Evolutionary conservation across 2,113 vertebrate species (phyloP).

Genomic region (Lophius piscatorius): DNA sequence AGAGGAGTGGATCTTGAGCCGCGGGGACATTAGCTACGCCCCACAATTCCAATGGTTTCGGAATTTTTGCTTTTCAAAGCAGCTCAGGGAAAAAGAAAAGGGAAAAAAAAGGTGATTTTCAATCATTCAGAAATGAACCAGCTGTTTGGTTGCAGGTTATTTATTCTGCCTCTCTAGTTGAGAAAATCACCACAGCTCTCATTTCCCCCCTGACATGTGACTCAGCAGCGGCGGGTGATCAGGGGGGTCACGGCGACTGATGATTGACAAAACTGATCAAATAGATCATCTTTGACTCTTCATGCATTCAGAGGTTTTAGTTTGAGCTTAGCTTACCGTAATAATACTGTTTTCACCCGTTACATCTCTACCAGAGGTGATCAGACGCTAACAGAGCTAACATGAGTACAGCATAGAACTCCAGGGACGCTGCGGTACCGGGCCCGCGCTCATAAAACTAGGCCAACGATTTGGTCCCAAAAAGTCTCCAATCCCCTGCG

Average conservation of each 20-base stretch:
- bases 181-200: not conserved
- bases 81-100: not conserved
- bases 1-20: conserved; percentile 58
- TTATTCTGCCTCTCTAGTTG: conserved; percentile 8
- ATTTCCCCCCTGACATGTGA: conserved; percentile 4
- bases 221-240: conserved; percentile 22
- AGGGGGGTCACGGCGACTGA: too few relatives aligned
- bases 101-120: conserved; percentile 24
- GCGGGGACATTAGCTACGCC: conserved; percentile 37
- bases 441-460: too few relatives aligned
- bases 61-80: conserved; percentile 34
- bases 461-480: too few relatives aligned
- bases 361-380: too few relatives aligned
- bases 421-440: too few relatives aligned
- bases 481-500: too few relatives aligned
- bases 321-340: too few relatives aligned
- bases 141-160: conserved; percentile 24
- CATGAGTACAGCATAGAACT: too few relatives aligned
- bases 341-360: too few relatives aligned
- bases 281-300: too few relatives aligned
- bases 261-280: conserved; percentile 27
- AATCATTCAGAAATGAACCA: conserved; percentile 48
- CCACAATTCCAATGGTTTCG: conserved; percentile 40
- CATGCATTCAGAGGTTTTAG: too few relatives aligned
- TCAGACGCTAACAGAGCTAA: too few relatives aligned